Evolutionary conservation across 23 tunicate genomes (phyloP).

Genomic region (Pegea sp.): DNA sequence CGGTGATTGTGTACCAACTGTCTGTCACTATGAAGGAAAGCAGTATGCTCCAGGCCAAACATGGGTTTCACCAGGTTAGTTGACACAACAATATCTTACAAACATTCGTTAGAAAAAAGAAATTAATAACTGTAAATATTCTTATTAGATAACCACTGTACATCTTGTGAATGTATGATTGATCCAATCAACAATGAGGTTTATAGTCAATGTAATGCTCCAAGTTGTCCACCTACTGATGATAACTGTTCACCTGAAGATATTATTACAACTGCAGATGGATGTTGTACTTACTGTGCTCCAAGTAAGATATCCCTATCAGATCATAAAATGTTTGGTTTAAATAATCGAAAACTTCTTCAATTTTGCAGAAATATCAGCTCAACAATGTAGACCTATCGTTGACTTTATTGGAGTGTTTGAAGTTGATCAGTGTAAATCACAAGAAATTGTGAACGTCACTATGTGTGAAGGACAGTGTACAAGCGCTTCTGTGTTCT

Average conservation of each 20-base stretch:
- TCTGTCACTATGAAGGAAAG: constrained; percentile 63
- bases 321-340: too few relatives aligned
- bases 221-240: constrained; percentile 55
- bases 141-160: constrained; percentile 54
- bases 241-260: constrained; percentile 51
- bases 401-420: constrained; percentile 62
- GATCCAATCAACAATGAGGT: constrained; percentile 80
- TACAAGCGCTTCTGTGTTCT: constrained; percentile 86
- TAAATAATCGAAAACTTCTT: too few relatives aligned
- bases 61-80: too few relatives aligned
- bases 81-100: too few relatives aligned
- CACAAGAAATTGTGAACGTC: constrained; percentile 59
- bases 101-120: too few relatives aligned
- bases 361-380: too few relatives aligned
- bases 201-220: constrained; percentile 79
- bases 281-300: constrained; percentile 62
- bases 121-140: too few relatives aligned
- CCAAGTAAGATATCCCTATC: too few relatives aligned
- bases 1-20: constrained; percentile 93
- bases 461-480: constrained; percentile 96
- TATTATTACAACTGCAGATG: constrained; percentile 48
- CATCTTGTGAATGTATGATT: constrained; percentile 84
- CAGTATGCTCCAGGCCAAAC: constrained; percentile 77
- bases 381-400: constrained; percentile 75
- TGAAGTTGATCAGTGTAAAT: constrained; percentile 60